These are phyloP conservation scores for Ptilorrhoa leucosticta DNA, from an alignment of 2,113 vertebrate genomes.

Conservation along the genomic window DNA sequence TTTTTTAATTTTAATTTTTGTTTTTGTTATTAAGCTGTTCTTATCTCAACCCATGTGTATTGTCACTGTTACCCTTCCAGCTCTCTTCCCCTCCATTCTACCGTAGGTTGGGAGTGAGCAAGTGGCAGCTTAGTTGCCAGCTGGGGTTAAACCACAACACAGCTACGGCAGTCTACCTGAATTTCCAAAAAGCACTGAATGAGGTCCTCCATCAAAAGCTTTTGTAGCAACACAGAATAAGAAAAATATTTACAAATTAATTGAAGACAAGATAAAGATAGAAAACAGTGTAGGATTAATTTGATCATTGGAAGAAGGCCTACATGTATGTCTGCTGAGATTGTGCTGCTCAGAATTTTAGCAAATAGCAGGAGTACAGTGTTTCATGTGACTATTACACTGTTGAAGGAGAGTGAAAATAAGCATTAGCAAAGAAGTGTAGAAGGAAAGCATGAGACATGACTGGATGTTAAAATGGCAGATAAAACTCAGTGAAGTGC, in stretches of 20 bases:
- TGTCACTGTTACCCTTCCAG: background rate
- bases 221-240: background rate
- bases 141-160: background rate
- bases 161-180: background rate
- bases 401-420: background rate
- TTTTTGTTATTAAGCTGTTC: background rate
- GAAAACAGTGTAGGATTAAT: background rate
- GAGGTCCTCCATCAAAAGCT: background rate
- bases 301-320: background rate
- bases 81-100: background rate
- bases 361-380: background rate
- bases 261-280: background rate
- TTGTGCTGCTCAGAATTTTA: background rate
- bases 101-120: rapidly evolving
- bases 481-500: background rate
- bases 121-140: background rate
- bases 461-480: background rate
- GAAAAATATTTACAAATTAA: background rate
- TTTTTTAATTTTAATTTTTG: too few species aligned
- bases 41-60: background rate
- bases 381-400: background rate
- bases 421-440: background rate
- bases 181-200: background rate
- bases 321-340: background rate
- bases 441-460: background rate